Conservation (phyloP, 2,797 vertebrate species). For the Melopsittacus undulatus region DNA sequence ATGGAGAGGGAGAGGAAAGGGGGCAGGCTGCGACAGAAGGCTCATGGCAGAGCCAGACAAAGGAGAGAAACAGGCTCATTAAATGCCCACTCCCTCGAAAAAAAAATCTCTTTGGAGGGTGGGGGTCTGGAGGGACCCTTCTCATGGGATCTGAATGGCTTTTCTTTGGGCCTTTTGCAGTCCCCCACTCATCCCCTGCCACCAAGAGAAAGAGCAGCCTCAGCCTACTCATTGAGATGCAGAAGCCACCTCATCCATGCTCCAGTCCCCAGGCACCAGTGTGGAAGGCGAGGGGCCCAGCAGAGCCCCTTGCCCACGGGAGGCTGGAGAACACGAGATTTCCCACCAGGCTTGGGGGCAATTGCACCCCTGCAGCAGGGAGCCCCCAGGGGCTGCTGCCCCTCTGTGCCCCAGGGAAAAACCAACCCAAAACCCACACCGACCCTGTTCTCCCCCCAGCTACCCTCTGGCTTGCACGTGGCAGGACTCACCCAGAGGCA, state of each 20-base stretch:
- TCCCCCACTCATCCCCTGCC: background rate
- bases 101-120: conserved; percentile 5
- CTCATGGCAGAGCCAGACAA: conserved; percentile 67
- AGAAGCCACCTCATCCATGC: background rate
- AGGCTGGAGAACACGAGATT: background rate
- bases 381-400: background rate
- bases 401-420: background rate
- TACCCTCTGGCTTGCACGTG: rapidly evolving
- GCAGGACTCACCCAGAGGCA: conserved; percentile 87
- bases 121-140: conserved; percentile 19
- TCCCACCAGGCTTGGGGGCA: background rate
- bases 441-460: rapidly evolving
- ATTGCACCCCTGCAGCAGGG: background rate
- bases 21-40: conserved; percentile 69
- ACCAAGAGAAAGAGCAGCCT: conserved; percentile 18
- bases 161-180: conserved; percentile 58
- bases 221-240: conserved; percentile 45
- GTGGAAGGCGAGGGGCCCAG: background rate
- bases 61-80: conserved; percentile 63
- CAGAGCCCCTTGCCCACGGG: background rate
- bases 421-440: rapidly evolving
- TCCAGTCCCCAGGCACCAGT: background rate
- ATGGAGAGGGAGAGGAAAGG: conserved; percentile 29
- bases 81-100: conserved; percentile 25
- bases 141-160: conserved; percentile 19